Percentiles rank a stretch among this genome's conserved stretches.
Conservation (phyloP, 2,888 invertebrate genomes). For the Myopa testacea region DNA sequence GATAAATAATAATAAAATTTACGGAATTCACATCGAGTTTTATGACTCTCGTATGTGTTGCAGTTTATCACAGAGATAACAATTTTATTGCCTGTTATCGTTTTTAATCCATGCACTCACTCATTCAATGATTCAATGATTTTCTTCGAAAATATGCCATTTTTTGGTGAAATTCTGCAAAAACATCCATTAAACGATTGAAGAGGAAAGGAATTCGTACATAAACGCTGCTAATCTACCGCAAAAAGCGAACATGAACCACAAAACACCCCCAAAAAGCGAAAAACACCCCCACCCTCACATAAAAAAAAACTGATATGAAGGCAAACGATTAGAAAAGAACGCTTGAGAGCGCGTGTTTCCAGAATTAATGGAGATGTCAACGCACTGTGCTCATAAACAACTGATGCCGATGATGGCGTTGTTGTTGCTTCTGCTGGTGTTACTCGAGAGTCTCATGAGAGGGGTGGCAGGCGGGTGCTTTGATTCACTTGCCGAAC, state of each 20-base stretch:
- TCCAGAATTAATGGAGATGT: conserved; percentile 19
- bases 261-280: not conserved
- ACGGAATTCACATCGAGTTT: too few species aligned
- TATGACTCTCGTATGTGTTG: too few species aligned
- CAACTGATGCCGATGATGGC: not conserved
- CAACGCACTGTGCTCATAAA: conserved; percentile 2
- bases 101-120: too few species aligned
- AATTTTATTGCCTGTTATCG: too few species aligned
- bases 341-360: conserved; percentile 4
- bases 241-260: not conserved
- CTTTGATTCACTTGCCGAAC: too few species aligned
- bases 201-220: not conserved
- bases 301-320: not conserved
- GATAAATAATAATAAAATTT: too few species aligned
- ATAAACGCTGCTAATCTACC: conserved; percentile 6
- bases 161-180: not conserved
- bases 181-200: not conserved
- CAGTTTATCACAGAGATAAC: too few species aligned
- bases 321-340: conserved; percentile 16
- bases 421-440: too few species aligned
- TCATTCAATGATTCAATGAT: too few species aligned
- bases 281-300: not conserved
- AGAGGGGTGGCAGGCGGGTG: too few species aligned
- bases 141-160: too few species aligned
- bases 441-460: too few species aligned